Percentiles rank a stretch among this genome's conserved stretches.
Evolutionary conservation across 2,113 vertebrate species (phyloP).

Genomic region (Corythornis cristatus): DNA sequence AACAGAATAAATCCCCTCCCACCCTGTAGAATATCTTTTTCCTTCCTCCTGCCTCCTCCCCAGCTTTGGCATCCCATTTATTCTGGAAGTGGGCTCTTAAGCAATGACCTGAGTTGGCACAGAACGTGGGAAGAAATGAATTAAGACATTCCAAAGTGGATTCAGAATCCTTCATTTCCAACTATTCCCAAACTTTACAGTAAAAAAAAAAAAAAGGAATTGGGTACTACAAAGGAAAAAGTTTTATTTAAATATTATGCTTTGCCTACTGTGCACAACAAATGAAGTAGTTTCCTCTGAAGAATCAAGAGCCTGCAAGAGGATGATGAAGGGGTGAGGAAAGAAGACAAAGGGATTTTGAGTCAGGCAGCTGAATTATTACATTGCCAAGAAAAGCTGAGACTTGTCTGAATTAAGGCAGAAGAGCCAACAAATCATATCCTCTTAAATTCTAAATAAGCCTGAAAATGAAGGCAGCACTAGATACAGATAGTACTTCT

Average conservation of each 20-base stretch:
- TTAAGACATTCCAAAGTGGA: not conserved
- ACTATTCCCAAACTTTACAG: not conserved
- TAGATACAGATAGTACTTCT: not conserved
- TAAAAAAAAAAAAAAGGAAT: not conserved
- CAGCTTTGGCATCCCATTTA: not conserved
- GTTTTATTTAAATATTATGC: not conserved
- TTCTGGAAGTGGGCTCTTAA: not conserved
- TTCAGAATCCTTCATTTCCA: not conserved
- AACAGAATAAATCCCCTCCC: not conserved
- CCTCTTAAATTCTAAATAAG: not conserved
- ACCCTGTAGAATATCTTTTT: not conserved
- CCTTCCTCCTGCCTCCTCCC: not conserved
- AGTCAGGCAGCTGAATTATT: not conserved
- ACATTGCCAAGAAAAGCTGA: not conserved
- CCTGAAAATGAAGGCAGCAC: not conserved
- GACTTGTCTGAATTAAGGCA: not conserved
- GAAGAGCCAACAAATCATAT: not conserved
- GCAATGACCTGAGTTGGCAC: not conserved
- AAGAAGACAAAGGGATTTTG: not conserved
- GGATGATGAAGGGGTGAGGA: not conserved
- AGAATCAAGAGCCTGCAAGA: not conserved
- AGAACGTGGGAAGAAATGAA: not conserved
- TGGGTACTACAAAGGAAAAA: not conserved
- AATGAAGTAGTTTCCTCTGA: not conserved
- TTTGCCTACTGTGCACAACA: not conserved